These are phyloP conservation scores for Oxyura jamaicensis DNA, from an alignment of 2,113 vertebrate genomes.

Conservation along the genomic window DNA sequence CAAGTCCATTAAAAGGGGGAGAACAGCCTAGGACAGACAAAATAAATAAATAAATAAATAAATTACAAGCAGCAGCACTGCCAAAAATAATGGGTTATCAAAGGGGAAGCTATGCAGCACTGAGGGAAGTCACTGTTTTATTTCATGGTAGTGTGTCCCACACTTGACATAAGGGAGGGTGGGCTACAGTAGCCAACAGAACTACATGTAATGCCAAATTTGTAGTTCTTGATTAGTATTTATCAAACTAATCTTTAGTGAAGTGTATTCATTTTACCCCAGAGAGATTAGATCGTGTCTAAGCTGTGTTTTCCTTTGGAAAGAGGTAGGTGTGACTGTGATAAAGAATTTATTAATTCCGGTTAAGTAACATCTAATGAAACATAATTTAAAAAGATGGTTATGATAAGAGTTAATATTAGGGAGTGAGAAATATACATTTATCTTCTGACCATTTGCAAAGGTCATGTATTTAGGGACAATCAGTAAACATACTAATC, in stretches of 20 bases:
- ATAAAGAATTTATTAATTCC: slow-evolving; percentile 5
- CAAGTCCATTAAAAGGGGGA: neutral
- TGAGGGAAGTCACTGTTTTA: neutral
- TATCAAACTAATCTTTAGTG: neutral
- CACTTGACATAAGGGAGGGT: neutral
- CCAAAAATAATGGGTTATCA: neutral
- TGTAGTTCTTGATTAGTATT: neutral
- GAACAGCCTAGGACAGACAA: neutral
- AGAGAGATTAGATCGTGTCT: neutral
- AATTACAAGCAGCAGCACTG: neutral
- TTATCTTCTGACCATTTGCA: neutral
- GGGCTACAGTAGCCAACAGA: neutral
- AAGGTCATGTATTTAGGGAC: neutral
- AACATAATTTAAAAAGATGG: neutral
- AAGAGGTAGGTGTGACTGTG: neutral
- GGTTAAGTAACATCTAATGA: slow-evolving; percentile 35
- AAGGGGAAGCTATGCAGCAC: neutral
- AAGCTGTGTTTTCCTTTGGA: neutral
- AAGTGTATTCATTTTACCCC: neutral
- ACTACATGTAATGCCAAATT: neutral
- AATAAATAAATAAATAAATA: neutral
- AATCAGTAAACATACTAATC: neutral
- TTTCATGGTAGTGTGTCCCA: neutral
- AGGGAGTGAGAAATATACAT: neutral
- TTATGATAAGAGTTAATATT: neutral